Evolutionary conservation across 1,140 invertebrate species (phyloP), one percentile per base, ranked within the genome.

Genomic region (Neodiprion fabricii): DNA sequence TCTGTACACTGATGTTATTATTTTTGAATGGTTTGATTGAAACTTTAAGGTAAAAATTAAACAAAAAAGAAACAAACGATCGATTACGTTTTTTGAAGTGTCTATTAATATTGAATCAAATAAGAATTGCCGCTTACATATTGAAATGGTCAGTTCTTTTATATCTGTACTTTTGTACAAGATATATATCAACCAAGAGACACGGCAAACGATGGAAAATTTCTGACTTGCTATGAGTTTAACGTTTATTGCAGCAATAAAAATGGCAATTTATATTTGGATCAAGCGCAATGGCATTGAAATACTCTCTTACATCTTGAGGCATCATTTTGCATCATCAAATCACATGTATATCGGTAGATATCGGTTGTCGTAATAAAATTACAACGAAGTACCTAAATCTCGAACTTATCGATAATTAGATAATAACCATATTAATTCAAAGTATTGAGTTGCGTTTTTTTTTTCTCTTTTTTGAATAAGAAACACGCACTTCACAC

Each of bases 211-310:
- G 28, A 40, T 65, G 61, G 61, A 14, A 65, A 65, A 65, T 65
- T 65, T 65, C 61, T 21, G 61, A 65, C 12, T 65, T 73, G 74
- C 77, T 80, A 79, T 81, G 79, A 73, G 40, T 79, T 40, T 40
- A 2, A 40, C 75, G 79, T 77, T 61, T 74, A 71, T 69, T 71
- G 75, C 71, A 79, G 80, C 80, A 80, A 81, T 76, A 53, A 77
- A 66, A 79, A 79, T 82, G 80, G 80, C 81, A 85, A 83, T 85
- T 85, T 79, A 75, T 84, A 84, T 86, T 85, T 85, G 84, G 69
- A 77, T 72, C 12, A 71, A 71, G 14, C 74, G 73, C 74, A 75
- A 67, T 76, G 75, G 21, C 67, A 67, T 78, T 68, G 61, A 72
- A 74, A 47, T 14, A 76, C 68, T 68, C 48, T 76, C n/a, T 28